Base-by-base conservation (phyloP, 2,797 vertebrate species). In the Arnoldichthys spilopterus region DNA sequence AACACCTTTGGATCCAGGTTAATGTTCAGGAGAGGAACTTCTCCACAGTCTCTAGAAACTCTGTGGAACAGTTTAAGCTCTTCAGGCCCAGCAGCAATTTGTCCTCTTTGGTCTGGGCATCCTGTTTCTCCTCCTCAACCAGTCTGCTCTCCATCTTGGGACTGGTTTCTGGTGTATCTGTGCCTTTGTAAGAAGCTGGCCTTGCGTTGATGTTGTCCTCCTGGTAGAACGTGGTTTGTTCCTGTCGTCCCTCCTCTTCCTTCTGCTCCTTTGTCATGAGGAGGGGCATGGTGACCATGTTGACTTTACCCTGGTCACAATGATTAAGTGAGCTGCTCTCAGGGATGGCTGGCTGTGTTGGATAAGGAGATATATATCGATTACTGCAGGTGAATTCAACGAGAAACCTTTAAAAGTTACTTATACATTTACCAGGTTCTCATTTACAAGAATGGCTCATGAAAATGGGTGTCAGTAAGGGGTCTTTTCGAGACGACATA, bases 111-210 rank as follows among this genome's bases (percentile, higher is more conserved):
- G 49, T 84, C 69, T 79, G 77, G 62, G 53, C 24, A 15, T 5
- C 43, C 9, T 53, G 58, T 72, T 5, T 37, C 9, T 45, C 47
- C 2, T 75, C 78, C 67, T 0, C 86, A 76, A 85, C 83, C 0
- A 87, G 74, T 49, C 71, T 85, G 34, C 74, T 88, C 76, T 90
- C 87, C 76, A 89, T 91, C 77, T 83, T 84, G 64, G 86, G 85
- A 83, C 88, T 85, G 37, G 90, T 86, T 37, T 72, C 77, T 59
- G 87, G 87, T 67, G 56, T 45, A 13, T 82, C 71, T 16, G 30
- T 67, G 37, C 78, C 78, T 49, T 26, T 28, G 43, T 54, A 81
- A 77, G 61, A 62, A 53, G 86, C 78, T 75, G 76, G 32, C 26
- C 51, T 58, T 5, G n/a, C 79, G 8, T 26, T 68, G n/a, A 20